Evolutionary conservation across 1,140 invertebrate genomes (phyloP), one percentile per base, ranked within the genome.

Genomic region (Heliconius congener): DNA sequence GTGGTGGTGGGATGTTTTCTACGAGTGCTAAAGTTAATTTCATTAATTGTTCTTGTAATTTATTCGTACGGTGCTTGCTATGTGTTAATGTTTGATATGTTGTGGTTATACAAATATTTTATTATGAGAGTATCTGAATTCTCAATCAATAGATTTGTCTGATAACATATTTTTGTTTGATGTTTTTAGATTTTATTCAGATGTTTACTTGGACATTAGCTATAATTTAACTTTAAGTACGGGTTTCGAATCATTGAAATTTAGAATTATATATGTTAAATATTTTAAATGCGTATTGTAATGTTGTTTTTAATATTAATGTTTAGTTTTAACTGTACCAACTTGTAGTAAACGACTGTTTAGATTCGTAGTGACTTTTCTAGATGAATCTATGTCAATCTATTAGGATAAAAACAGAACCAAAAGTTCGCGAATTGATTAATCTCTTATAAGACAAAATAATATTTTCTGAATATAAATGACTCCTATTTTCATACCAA

Each of bases 391-490:
- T 88, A 86, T 86, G 85, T 91, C 87, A 88, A 86, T 89, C 82
- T 88, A 86, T 88, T 84, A 84, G 79, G 86, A 84, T 83, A 83
- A 86, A 86, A 87, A 84, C 85, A 87, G 88, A 92, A 92, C 88
- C 89, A 93, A 92, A 87, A 84, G 86, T 90, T 91, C 83, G 85
- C 81, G 85, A 91, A 92, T 91, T 89, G 88, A 89, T 73, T 89
- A 84, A 77, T 87, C 87, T 90, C 85, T 90, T 85, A 86, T 84
- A 90, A 92, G 81, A 88, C 87, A 85, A 86, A 89, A 87, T 84
- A 87, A 86, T 94, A 94, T 94, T 94, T 94, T 94, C 91, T 91
- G 86, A 92, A 90, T 88, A 90, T 86, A 92, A 92, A 91, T 88
- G 79, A 90, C 88, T 89, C 89, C 89, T 93, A 93, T 94, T 94